A percentile compares a stretch with the other conserved stretches of the same genome.
Conservation (phyloP, 2,888 invertebrate species). For the Tuta absoluta region DNA sequence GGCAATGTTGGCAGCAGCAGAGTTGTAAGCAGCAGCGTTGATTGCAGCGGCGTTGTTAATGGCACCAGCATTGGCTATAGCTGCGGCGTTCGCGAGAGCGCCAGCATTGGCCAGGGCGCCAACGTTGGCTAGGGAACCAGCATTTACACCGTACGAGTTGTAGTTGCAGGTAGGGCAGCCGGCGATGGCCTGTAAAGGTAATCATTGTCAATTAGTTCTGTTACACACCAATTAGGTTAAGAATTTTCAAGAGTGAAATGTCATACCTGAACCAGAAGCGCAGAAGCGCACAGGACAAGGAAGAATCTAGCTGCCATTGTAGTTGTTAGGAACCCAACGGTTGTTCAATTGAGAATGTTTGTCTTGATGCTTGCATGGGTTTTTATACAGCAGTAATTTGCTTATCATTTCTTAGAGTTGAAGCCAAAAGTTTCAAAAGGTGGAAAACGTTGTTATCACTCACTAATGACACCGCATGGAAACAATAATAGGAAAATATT, state of each 20-base stretch:
- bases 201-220: background rate
- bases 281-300: constrained; percentile 33
- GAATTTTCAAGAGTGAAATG: background rate
- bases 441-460: background rate
- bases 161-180: constrained; percentile 24
- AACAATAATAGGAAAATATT: background rate
- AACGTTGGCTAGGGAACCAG: background rate
- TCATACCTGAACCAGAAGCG: constrained; percentile 32
- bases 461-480: background rate
- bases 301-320: constrained; percentile 31
- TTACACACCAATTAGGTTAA: background rate
- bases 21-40: too few species aligned
- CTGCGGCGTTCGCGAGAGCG: background rate
- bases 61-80: too few species aligned
- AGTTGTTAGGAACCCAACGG: constrained; percentile 38
- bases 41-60: too few species aligned
- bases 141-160: background rate
- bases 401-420: background rate
- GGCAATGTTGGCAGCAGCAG: too few species aligned
- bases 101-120: constrained; percentile 6
- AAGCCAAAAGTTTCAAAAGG: constrained; percentile 3
- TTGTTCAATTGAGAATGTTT: constrained; percentile 32
- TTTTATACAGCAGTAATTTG: background rate
- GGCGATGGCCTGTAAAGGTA: constrained; percentile 22
- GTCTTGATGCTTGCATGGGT: background rate